Conservation (phyloP, 2,113 vertebrate species). For the Halichoeres trimaculatus region DNA sequence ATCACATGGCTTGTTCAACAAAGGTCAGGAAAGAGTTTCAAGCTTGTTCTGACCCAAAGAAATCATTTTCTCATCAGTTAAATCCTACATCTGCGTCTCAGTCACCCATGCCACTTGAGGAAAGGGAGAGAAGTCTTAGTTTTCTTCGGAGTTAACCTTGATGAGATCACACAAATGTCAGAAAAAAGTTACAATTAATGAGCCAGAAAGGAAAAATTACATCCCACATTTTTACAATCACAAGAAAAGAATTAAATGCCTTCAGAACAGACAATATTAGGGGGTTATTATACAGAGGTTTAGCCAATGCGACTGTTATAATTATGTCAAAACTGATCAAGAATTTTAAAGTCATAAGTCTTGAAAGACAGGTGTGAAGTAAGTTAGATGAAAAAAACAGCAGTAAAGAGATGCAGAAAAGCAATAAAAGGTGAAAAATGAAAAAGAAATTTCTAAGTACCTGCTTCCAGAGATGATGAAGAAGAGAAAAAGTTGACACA, state of each 20-base stretch:
- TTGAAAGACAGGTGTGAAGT: not conserved
- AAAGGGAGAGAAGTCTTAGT: not conserved
- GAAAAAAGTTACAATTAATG: not conserved
- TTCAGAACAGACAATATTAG: not conserved
- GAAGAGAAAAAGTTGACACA: conserved; percentile 23
- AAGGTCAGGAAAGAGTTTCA: not conserved
- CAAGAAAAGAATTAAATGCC: not conserved
- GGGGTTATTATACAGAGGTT: not conserved
- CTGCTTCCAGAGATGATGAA: conserved; percentile 25
- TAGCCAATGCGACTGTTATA: not conserved
- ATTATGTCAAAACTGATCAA: conserved; percentile 1
- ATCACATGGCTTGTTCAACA: not conserved
- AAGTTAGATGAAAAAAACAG: not conserved
- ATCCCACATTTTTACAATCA: conserved; percentile 6
- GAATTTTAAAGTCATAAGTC: not conserved
- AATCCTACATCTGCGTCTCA: conserved; percentile 12
- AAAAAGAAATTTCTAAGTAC: conserved; percentile 36
- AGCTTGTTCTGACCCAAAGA: not conserved
- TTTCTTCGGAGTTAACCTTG: not conserved
- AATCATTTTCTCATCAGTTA: conserved; percentile 2
- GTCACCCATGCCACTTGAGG: not conserved
- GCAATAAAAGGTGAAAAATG: conserved; percentile 25
- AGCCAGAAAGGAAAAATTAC: conserved; percentile 10
- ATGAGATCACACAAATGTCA: conserved; percentile 1
- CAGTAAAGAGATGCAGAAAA: not conserved